These are phyloP conservation scores for Paguma larvata DNA, from an alignment of 2,797 vertebrate species.

Conservation along the genomic window DNA sequence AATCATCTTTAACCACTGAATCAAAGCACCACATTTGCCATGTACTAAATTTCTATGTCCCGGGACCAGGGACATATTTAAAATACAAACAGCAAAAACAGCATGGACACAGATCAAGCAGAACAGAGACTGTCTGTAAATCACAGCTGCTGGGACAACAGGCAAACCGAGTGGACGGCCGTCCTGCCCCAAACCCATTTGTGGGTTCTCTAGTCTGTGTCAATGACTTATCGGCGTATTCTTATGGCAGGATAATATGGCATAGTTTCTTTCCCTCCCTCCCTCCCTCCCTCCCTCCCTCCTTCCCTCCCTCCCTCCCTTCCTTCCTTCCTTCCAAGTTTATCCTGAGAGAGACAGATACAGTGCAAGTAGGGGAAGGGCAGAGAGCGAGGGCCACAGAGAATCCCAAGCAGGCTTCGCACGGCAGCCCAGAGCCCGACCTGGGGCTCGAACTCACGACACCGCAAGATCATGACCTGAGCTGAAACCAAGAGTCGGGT, in stretches of 20 bases:
- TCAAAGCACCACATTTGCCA: not conserved
- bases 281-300: no score
- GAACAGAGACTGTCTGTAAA: not conserved
- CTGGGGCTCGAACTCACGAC: no score
- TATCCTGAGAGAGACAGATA: no score
- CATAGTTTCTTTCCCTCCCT: not conserved
- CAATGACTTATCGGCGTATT: not conserved
- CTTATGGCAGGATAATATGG: not conserved
- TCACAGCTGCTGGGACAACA: not conserved
- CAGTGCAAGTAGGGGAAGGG: no score
- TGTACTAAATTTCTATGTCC: not conserved
- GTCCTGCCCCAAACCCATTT: not conserved
- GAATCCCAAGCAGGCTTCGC: no score
- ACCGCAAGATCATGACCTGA: no score
- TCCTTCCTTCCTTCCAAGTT: no score
- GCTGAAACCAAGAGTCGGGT: no score
- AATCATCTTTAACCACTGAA: not conserved
- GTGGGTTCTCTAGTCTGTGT: slow-evolving; percentile 26
- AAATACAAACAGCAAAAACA: not conserved
- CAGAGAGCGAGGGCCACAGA: no score
- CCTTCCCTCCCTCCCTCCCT: no score
- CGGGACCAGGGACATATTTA: not conserved
- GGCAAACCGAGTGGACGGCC: not conserved
- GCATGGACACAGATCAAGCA: not conserved
- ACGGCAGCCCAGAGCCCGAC: no score